Evolutionary conservation across 2,888 invertebrate genomes (phyloP), one percentile per base, ranked within the genome.

Genomic region (Andrena bucephala): DNA sequence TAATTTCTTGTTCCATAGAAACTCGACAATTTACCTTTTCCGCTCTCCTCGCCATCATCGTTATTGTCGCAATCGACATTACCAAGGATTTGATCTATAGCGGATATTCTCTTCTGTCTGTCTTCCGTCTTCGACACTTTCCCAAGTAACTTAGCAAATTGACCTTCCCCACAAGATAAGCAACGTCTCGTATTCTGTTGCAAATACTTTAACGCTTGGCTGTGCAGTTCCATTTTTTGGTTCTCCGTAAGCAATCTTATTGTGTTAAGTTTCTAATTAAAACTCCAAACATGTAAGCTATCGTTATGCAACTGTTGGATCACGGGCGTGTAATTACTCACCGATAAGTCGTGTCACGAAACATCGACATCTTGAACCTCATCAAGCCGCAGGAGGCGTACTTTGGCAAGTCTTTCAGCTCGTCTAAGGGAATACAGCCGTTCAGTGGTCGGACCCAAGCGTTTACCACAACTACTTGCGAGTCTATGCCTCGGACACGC

Each of bases 351-450:
- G 95, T 96, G 24, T 95, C 95, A 31, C 95, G 94, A 89, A 96
- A 96, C 75, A 95, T 91, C 0, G 95, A 91, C 81, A 95, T 94
- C 62, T 95, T 94, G 88, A 96, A 96, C 70, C 95, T 95, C 93
- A 96, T 95, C 87, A 95, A 95, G 2, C 96, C 95, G 85, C 96
- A 96, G 36, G 95, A 95, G 0, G 96, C 96, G 83, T 96, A 96
- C 85, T 93, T 93, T 0, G 96, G 96, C 13, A 96, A 91, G 89
- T 96, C 95, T 50, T 90, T 85, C 80, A 95, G 94, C 67, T 92
- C 90, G 0, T 94, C 96, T 96, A 85, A 33, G 93, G 85, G 42
- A 93, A 88, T 74, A 20, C 0, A 48, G 2, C 2, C 42, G 48
- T 48, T 48, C 42, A 57, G 13, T 65, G 7, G 4, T 65, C 33